Percentiles rank a stretch among this genome's conserved stretches.
Evolutionary conservation across 2,113 vertebrate species (phyloP).

Genomic region (Lutjanus erythropterus): DNA sequence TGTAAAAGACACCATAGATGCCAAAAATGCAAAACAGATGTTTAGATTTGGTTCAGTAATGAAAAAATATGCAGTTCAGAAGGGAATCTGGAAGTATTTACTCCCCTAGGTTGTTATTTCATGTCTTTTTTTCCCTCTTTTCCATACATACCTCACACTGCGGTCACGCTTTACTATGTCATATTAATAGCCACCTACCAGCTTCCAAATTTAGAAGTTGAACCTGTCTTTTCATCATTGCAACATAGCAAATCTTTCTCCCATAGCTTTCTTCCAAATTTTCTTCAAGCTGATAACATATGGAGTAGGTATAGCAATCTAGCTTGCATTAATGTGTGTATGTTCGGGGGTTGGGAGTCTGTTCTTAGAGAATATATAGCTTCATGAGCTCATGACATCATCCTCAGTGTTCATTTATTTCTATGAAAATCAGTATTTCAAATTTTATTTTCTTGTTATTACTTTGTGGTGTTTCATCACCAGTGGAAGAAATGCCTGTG

Average conservation of each 20-base stretch:
- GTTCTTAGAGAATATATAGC: constrained; percentile 44
- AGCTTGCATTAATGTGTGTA: constrained; percentile 47
- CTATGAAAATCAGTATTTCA: constrained; percentile 43
- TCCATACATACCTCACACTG: constrained; percentile 4
- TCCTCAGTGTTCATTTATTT: constrained; percentile 30
- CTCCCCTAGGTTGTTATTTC: constrained; percentile 16
- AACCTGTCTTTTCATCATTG: constrained; percentile 27
- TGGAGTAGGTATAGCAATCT: constrained; percentile 25
- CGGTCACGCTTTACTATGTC: constrained; percentile 1
- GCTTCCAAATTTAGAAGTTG: constrained; percentile 38
- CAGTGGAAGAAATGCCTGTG: constrained; percentile 20
- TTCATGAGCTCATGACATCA: constrained; percentile 47
- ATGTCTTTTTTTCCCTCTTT: not conserved
- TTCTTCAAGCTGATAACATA: constrained; percentile 20
- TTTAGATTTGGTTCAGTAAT: constrained; percentile 12
- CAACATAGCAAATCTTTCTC: constrained; percentile 12
- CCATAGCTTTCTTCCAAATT: constrained; percentile 31
- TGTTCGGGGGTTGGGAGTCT: constrained; percentile 5
- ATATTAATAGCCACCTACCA: constrained; percentile 36
- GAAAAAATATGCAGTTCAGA: constrained; percentile 11
- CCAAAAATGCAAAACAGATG: constrained; percentile 36
- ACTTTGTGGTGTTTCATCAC: constrained; percentile 42
- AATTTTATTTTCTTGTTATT: constrained; percentile 48
- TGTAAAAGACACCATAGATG: constrained; percentile 30
- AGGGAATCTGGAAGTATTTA: constrained; percentile 20